Base-by-base conservation (phyloP, 1,140 invertebrate genomes). In the Ericerus pela region DNA sequence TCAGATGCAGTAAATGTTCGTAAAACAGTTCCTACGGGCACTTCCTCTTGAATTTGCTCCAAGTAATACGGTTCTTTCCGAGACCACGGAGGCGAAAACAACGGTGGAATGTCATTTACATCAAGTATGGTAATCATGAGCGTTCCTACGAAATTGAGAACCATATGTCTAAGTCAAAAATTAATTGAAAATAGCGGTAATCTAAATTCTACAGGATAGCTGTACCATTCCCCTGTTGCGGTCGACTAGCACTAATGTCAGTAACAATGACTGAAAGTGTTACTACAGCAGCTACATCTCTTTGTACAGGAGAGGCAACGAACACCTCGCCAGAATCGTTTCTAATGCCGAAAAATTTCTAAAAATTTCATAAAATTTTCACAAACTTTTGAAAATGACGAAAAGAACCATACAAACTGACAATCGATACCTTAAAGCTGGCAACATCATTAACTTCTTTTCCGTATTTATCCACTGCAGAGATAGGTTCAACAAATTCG, bases 51-150 rank as follows among this genome's bases (percentile, higher is more conserved):
- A 58, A 93, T 75, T 60, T 80, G 79, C 64, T 80, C 75, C 57
- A 70, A 73, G 66, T 83, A 85, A 41, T 70, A 74, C 5, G 79
- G 79, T 63, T 80, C 78, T 36, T 78, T 78, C 62, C 76, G 73
- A 1, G 80, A 84, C 83, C 85, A 85, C 0, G 84, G 82, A 51
- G 76, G 72, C 54, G 73, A 65, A 62, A 88, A 87, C 58, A 70
- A 68, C 10, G 81, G 81, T 2, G 78, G 69, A 58, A 76, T 73
- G 59, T 79, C 77, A 66, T 84, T 84, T 16, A 79, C 81, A 66
- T 93, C 89, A 29, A 90, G 81, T 38, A 95, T 85, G 1, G 81
- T 88, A 24, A 95, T 81, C 55, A 91, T 82, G 4, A 94, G 69
- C 53, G 81, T 78, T 26, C 88, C 86, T 80, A 67, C 27, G 61